Conservation (phyloP, 2,113 vertebrate genomes). For the Psettodes erumei region DNA sequence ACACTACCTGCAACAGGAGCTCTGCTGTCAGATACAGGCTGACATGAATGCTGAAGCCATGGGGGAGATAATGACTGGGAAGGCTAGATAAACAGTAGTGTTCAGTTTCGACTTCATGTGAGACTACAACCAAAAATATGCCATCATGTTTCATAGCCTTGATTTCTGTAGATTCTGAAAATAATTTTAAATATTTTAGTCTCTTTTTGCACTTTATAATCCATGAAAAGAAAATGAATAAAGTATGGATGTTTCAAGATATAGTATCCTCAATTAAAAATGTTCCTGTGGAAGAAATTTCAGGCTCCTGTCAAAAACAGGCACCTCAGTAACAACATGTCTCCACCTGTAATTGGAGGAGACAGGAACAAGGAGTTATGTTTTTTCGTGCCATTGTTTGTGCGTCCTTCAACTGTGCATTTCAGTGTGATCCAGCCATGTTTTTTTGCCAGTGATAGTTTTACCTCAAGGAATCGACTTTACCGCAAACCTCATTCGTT, state of each 20-base stretch:
- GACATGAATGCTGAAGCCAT: constrained; percentile 34
- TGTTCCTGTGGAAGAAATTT: neutral
- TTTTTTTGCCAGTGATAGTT: constrained; percentile 54
- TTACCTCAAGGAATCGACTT: constrained; percentile 60
- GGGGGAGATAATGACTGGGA: neutral
- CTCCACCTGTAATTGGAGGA: neutral
- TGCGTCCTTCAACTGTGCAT: constrained; percentile 22
- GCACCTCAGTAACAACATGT: neutral
- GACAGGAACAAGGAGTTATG: neutral
- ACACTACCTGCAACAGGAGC: constrained; percentile 19
- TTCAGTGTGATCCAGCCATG: constrained; percentile 17
- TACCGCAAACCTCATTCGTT: constrained; percentile 58
- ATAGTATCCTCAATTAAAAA: neutral
- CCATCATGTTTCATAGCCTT: neutral
- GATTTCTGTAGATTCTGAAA: neutral
- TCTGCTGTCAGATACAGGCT: constrained; percentile 15
- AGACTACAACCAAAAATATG: constrained; percentile 10
- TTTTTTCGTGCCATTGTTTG: neutral
- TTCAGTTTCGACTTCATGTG: constrained; percentile 23
- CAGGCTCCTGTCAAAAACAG: neutral
- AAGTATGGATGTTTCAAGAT: neutral
- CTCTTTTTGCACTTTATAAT: neutral
- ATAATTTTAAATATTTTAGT: neutral
- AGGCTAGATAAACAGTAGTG: constrained; percentile 16
- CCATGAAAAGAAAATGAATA: neutral